Evolutionary conservation across 2,113 vertebrate genomes (phyloP).

Genomic region (Hypomesus transpacificus): DNA sequence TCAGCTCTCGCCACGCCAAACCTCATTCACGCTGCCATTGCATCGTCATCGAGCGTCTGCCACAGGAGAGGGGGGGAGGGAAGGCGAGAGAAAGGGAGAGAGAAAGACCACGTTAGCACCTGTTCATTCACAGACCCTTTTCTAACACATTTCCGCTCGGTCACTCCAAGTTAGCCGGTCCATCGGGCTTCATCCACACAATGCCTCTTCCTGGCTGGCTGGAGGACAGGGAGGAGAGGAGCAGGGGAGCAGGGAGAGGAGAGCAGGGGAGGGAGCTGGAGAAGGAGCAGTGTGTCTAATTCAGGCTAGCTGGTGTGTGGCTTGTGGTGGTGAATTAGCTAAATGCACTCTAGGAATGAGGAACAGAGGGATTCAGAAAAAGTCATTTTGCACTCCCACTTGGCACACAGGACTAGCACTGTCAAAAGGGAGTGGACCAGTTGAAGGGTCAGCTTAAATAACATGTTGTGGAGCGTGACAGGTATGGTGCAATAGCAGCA

Average conservation of each 20-base stretch:
- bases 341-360: too few relatives aligned
- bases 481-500: constrained; percentile 21
- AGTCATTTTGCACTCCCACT: too few relatives aligned
- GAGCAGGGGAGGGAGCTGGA: constrained; percentile 23
- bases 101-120: constrained; percentile 45
- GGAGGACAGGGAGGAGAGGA: too few relatives aligned
- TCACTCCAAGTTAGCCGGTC: constrained; percentile 21
- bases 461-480: constrained; percentile 5
- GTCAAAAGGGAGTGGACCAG: too few relatives aligned
- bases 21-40: constrained; percentile 96
- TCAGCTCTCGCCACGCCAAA: constrained; percentile 92
- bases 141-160: constrained; percentile 56
- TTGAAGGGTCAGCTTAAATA: neutral
- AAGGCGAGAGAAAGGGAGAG: neutral
- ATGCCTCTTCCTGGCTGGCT: neutral
- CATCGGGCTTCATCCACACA: constrained; percentile 31
- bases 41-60: constrained; percentile 96
- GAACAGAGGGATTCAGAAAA: too few relatives aligned
- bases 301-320: neutral
- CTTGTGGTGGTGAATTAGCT: too few relatives aligned
- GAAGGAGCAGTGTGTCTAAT: constrained; percentile 9
- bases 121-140: constrained; percentile 32
- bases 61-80: constrained; percentile 13
- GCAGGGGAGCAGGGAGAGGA: constrained; percentile 19
- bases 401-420: too few relatives aligned